These are phyloP conservation scores for Bujurquina vittata DNA, from an alignment of 2,113 vertebrate species.

Conservation along the genomic window DNA sequence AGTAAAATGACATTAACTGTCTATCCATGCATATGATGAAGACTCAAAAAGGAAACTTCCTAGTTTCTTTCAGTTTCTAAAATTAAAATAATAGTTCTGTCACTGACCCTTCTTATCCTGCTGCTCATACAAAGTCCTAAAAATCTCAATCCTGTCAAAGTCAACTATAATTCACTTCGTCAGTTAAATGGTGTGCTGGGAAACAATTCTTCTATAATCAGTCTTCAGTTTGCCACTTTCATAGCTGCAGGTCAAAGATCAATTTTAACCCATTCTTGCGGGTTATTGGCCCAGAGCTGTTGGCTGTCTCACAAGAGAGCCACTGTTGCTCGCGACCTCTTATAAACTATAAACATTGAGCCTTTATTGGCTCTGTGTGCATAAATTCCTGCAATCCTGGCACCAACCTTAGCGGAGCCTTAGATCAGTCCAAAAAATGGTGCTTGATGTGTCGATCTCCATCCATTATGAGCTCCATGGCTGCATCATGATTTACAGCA, in stretches of 20 bases:
- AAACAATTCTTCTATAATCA: background rate
- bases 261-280: background rate
- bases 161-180: background rate
- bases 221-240: background rate
- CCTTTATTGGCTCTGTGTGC: background rate
- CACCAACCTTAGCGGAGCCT: background rate
- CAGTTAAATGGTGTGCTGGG: background rate
- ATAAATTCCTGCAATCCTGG: background rate
- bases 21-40: background rate
- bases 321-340: background rate
- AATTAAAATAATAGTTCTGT: background rate
- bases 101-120: background rate
- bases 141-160: background rate
- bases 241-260: background rate
- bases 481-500: background rate
- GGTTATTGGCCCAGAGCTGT: background rate
- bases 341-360: background rate
- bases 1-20: no score
- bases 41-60: background rate
- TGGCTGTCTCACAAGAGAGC: background rate
- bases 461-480: background rate
- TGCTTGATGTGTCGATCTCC: background rate
- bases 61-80: background rate
- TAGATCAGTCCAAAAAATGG: background rate
- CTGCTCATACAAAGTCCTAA: background rate